phyloP scores from a whole-genome alignment of 2,113 vertebrate species.

The Colinus virginianus region DNA sequence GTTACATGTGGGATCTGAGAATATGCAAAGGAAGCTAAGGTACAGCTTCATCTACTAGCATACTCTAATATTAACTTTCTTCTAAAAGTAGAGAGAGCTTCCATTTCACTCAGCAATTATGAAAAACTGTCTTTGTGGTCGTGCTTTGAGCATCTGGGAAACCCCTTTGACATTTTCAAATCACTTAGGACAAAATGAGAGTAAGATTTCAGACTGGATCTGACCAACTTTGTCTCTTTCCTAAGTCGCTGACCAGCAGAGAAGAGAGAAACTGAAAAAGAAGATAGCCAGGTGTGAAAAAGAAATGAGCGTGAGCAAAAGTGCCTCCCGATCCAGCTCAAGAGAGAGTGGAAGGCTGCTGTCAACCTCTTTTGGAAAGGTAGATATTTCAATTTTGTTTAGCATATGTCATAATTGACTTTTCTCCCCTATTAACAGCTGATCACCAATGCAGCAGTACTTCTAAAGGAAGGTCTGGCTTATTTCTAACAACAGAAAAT shows the following conservation, averaged over 20 bases:
- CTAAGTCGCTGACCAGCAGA: slow-evolving; percentile 90
- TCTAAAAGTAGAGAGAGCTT: background rate
- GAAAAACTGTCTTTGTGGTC: background rate
- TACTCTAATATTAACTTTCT: background rate
- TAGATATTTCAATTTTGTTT: slow-evolving; percentile 63
- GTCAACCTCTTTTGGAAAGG: slow-evolving; percentile 74
- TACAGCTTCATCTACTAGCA: background rate
- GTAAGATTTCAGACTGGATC: background rate
- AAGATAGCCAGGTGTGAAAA: slow-evolving; percentile 71
- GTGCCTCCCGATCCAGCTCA: slow-evolving; percentile 66
- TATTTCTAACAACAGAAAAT: background rate
- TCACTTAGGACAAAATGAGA: background rate
- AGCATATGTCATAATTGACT: background rate
- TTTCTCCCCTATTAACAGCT: background rate
- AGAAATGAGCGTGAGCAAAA: slow-evolving; percentile 73
- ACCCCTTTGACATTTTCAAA: background rate
- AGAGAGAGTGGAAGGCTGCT: slow-evolving; percentile 66
- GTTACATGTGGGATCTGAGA: background rate
- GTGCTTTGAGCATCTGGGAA: background rate
- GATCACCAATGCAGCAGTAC: background rate
- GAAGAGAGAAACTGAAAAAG: slow-evolving; percentile 83
- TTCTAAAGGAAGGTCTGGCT: background rate
- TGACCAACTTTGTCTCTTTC: slow-evolving; percentile 37
- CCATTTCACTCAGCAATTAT: too few species aligned
- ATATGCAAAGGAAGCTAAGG: background rate